Base-by-base conservation (phyloP, 2,113 vertebrate genomes). In the Hypocryptadius cinnamomeus region DNA sequence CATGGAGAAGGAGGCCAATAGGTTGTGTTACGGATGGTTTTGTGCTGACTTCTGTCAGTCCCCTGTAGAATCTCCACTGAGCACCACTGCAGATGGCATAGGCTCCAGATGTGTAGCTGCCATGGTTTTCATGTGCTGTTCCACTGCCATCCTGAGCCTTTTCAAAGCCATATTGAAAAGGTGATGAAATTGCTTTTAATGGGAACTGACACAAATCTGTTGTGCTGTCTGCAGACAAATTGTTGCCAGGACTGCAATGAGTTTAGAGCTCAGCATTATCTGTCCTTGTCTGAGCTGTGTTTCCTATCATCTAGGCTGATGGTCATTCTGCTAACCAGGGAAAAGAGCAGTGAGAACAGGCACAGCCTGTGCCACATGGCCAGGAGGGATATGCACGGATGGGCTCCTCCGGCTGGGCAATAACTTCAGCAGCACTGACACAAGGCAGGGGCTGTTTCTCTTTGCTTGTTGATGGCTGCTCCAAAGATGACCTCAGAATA, bases 311-410 rank as follows among this genome's bases (percentile, higher is more conserved):
- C 20, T 33, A 10, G 15, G 42, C 53, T 47, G 28, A 20, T 64
- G 31, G 19, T 35, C 12, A 19, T 3, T 3, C 23, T 31, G 64
- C 6, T 5, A 31, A 16, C 9, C 7, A n/a, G 51, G 57, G 47
- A 50, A 0, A 13, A 4, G 56, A 37, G 54, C 47, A 31, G 66
- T 0, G 4, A 51, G 37, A 17, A 0, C 25, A 20, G 42, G 56
- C 50, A 12, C 17, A 4, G n/a, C 3, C 21, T 35, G 21, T 47
- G 1, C n/a, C n/a, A n/a, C 3, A 0, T 10, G 15, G n/a, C 45
- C 45, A 8, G 28, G 60, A 54, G 47, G 65, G 50, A 5, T 0
- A 0, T 28, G 35, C 39, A 28, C 0, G 10, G 27, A 6, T 8
- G 33, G n/a, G 4, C 21, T 69, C 42, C 39, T 64, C 21, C 0